phyloP scores from a whole-genome alignment of 1,140 invertebrate genomes.

The Protaetia brevitarsis region DNA sequence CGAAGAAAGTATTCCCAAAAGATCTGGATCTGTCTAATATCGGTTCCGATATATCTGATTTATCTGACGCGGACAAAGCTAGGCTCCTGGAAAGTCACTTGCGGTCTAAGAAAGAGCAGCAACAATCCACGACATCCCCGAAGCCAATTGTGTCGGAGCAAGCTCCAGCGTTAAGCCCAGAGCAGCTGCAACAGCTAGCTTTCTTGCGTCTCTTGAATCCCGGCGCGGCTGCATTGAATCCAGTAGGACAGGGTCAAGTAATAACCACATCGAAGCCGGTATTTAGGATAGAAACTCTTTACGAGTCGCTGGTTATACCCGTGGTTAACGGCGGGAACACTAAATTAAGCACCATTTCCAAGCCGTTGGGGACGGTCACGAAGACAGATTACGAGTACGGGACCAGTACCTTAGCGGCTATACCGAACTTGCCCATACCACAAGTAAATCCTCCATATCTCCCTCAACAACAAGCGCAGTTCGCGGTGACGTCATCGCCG shows the following conservation, averaged over 20 bases:
- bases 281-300: conserved; percentile 71
- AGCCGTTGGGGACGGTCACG: conserved; percentile 68
- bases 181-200: conserved; percentile 74
- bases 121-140: conserved; percentile 52
- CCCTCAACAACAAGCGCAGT: conserved; percentile 60
- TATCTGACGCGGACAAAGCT: conserved; percentile 65
- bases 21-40: conserved; percentile 61
- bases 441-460: conserved; percentile 54
- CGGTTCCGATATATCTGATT: conserved; percentile 62
- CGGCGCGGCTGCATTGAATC: conserved; percentile 53
- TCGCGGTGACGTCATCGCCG: conserved; percentile 74
- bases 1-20: conserved; percentile 58
- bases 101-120: conserved; percentile 59
- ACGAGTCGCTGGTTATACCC: conserved; percentile 77
- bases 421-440: conserved; percentile 49
- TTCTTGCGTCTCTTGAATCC: conserved; percentile 69
- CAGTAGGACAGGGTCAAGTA: conserved; percentile 63
- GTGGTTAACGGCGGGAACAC: conserved; percentile 71
- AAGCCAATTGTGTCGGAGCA: conserved; percentile 45
- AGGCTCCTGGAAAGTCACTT: conserved; percentile 52
- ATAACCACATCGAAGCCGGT: conserved; percentile 75
- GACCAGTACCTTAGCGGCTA: conserved; percentile 67
- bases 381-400: conserved; percentile 70
- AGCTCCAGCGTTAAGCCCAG: conserved; percentile 59
- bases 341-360: conserved; percentile 70